These are phyloP conservation scores for Callosobruchus maculatus DNA, from an alignment of 2,888 invertebrate species.

Conservation along the genomic window DNA sequence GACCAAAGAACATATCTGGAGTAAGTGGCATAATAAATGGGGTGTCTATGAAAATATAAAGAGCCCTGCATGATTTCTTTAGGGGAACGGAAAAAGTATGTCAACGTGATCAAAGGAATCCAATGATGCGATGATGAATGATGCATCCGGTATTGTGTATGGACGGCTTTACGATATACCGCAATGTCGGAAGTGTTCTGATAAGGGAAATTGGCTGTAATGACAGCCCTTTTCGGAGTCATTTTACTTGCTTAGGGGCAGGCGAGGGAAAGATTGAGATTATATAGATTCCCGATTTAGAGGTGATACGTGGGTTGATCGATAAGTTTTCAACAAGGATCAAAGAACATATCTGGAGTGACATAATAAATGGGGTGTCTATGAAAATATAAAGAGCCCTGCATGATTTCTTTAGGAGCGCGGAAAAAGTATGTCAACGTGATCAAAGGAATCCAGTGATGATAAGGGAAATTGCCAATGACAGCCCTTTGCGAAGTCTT, in stretches of 20 bases:
- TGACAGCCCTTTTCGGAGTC: no score
- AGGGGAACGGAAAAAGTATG: conserved; percentile 1
- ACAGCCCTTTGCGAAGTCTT: no score
- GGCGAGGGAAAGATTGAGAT: no score
- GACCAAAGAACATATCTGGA: conserved; percentile 9
- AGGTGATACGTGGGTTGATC: no score
- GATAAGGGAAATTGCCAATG: no score
- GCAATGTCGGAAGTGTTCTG: neutral
- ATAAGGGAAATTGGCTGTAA: neutral
- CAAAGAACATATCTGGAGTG: conserved; percentile 7
- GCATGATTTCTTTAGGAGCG: neutral
- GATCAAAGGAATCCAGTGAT: conserved; percentile 2
- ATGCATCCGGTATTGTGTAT: neutral
- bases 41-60: neutral
- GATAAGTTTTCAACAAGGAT: no score
- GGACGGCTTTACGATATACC: neutral
- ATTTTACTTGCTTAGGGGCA: no score
- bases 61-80: neutral
- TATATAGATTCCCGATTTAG: no score
- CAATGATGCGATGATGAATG: neutral
- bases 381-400: neutral
- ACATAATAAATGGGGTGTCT: no score
- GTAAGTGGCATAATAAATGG: neutral
- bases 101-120: conserved; percentile 2
- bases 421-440: conserved; percentile 1